Evolutionary conservation across 92 coral and sea anemone species (phyloP).

Genomic region (Palythoa grandiflora): DNA sequence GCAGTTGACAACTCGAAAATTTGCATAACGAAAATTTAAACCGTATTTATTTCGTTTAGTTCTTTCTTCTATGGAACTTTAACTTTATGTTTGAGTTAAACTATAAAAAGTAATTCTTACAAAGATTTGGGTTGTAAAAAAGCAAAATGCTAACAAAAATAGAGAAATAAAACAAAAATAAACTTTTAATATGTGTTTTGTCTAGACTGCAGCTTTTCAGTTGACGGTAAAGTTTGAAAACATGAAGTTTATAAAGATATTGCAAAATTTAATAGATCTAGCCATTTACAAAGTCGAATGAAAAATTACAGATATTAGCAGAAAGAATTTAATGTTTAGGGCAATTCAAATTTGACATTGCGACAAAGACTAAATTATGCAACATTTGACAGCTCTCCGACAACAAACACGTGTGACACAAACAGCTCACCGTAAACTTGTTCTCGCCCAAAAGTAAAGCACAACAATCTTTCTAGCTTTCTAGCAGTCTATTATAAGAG

Average conservation of each 20-base stretch:
- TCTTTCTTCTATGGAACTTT: conserved; percentile 2
- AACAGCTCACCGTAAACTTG: conserved; percentile 13
- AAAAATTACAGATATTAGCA: conserved; percentile 10
- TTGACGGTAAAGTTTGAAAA: conserved; percentile 16
- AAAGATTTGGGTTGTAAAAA: conserved; percentile 4
- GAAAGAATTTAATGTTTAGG: conserved; percentile 9
- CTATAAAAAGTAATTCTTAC: conserved; percentile 8
- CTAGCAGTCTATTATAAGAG: too few species aligned
- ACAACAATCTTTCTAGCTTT: conserved; percentile 15
- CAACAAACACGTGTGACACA: conserved; percentile 1
- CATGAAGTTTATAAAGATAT: conserved; percentile 8
- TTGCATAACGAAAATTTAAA: conserved; percentile 12
- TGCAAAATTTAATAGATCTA: conserved; percentile 6
- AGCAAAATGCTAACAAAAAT: conserved; percentile 14
- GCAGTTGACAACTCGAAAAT: conserved; percentile 13
- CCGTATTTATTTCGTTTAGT: conserved; percentile 13
- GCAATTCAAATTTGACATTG: background rate
- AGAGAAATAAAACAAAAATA: background rate
- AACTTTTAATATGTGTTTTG: background rate
- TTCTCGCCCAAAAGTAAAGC: conserved; percentile 9
- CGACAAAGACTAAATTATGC: conserved; percentile 33
- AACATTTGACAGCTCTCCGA: conserved; percentile 12
- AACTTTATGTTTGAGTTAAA: conserved; percentile 9
- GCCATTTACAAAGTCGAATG: conserved; percentile 6
- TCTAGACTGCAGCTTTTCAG: conserved; percentile 13